Percentiles rank a stretch among this genome's conserved stretches.
Conservation (phyloP, 2,113 vertebrate genomes). For the Crotalus horridus region DNA sequence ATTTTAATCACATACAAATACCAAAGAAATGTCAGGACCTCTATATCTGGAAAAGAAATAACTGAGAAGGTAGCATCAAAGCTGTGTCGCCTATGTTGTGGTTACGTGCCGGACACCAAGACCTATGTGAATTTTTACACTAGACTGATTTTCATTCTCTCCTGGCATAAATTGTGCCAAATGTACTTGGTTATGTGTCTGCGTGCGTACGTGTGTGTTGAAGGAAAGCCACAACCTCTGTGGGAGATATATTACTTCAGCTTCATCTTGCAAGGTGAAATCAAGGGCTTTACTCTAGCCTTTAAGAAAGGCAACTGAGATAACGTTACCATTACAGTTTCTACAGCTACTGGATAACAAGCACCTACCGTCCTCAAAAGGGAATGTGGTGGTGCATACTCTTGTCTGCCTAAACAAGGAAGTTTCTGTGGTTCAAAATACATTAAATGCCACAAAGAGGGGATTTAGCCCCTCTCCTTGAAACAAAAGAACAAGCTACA, state of each 20-base stretch:
- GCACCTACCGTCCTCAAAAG: constrained; percentile 13
- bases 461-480: background rate
- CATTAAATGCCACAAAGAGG: background rate
- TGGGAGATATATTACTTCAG: background rate
- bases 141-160: background rate
- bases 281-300: constrained; percentile 13
- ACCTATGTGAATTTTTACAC: background rate
- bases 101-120: constrained; percentile 33
- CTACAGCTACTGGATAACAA: background rate
- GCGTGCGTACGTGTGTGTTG: background rate
- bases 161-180: background rate
- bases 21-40: constrained; percentile 62
- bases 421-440: background rate
- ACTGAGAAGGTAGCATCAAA: constrained; percentile 51
- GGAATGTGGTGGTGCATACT: background rate
- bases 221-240: background rate
- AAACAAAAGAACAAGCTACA: constrained; percentile 2
- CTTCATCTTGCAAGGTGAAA: constrained; percentile 48
- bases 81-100: constrained; percentile 39
- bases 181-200: background rate
- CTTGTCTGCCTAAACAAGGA: background rate
- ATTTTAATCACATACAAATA: constrained; percentile 64
- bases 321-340: constrained; percentile 35
- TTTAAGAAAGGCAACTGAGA: constrained; percentile 10
- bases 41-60: constrained; percentile 57